Conservation (phyloP, 2,888 invertebrate species). For the Microplitis manilae region DNA sequence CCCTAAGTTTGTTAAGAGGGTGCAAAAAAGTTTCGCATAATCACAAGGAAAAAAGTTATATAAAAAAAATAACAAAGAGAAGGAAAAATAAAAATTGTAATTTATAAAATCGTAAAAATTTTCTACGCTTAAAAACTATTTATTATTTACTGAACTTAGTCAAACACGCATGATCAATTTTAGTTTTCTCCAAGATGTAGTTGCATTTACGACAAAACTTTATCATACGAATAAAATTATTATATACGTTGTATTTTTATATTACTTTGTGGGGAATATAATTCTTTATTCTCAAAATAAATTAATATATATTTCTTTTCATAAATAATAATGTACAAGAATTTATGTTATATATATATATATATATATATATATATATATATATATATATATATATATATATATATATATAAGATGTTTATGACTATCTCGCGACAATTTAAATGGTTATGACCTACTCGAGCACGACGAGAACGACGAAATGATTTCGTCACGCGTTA, state of each 20-base stretch:
- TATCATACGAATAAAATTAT: neutral
- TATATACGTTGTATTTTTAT: neutral
- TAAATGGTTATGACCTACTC: conserved; percentile 68
- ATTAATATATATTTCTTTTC: neutral
- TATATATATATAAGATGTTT: neutral
- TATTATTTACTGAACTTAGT: neutral
- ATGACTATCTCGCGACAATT: conserved; percentile 49
- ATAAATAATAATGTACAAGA: neutral
- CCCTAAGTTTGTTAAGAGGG: neutral
- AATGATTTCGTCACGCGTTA: conserved; percentile 67
- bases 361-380: too few species aligned
- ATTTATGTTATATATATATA: neutral
- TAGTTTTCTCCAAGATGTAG: neutral
- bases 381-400: neutral
- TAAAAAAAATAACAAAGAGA: neutral
- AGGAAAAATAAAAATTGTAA: neutral
- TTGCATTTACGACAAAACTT: neutral
- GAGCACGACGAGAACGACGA: conserved; percentile 54
- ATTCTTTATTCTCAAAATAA: neutral
- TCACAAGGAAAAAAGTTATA: neutral
- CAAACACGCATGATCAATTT: neutral
- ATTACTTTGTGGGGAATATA: neutral
- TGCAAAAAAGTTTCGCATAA: neutral
- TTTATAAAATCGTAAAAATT: neutral
- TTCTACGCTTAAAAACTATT: neutral